Percentiles rank a stretch among this genome's conserved stretches.
phyloP scores from a whole-genome alignment of 2,797 vertebrate genomes.

The Glyptemys insculpta region DNA sequence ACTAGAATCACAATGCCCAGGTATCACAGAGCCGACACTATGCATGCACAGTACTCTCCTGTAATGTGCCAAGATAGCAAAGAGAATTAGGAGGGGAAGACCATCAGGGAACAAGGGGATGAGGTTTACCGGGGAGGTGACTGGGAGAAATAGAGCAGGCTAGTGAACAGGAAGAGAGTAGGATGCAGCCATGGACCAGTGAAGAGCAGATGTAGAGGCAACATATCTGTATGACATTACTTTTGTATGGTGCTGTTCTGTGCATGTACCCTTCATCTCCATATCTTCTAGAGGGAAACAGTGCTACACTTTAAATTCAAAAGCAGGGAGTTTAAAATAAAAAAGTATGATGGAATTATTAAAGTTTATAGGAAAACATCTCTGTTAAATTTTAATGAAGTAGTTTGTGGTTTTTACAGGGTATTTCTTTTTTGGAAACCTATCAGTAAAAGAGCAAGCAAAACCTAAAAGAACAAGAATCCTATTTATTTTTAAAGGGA shows the following conservation, averaged over 20 bases:
- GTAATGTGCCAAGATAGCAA: not conserved
- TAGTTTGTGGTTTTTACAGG: not conserved
- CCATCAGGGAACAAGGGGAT: not conserved
- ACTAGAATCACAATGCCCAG: not conserved
- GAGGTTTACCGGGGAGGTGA: not conserved
- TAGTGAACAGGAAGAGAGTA: not conserved
- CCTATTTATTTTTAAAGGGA: not conserved
- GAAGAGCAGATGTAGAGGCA: not conserved
- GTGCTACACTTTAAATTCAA: not conserved
- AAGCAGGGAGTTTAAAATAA: not conserved
- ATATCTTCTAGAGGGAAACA: not conserved
- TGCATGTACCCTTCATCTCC: not conserved
- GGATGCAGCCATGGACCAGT: not conserved
- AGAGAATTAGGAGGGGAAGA: not conserved
- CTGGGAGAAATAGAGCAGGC: not conserved
- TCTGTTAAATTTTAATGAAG: not conserved
- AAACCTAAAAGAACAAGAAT: not conserved
- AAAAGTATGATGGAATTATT: too few species aligned
- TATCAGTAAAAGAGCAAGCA: not conserved
- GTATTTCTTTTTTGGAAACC: not conserved
- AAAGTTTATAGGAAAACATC: not conserved
- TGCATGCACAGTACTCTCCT: not conserved
- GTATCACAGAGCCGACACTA: not conserved
- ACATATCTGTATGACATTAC: not conserved
- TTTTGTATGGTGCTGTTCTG: not conserved